Base-by-base conservation (phyloP, 2,888 invertebrate genomes). In the Hypercompe scribonia region DNA sequence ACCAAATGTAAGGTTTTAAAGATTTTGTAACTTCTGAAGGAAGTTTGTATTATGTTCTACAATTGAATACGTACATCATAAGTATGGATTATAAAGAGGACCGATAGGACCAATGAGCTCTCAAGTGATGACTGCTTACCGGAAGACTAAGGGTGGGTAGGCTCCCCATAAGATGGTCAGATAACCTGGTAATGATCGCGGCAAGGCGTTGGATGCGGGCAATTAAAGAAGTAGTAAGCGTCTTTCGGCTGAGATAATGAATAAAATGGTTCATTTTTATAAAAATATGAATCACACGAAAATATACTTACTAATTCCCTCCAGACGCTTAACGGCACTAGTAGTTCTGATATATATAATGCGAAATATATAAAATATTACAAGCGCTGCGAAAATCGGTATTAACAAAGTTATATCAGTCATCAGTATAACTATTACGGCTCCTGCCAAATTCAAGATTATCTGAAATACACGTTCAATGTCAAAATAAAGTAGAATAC, bases 401-500 rank as follows among this genome's bases (percentile, higher is more conserved):
- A 96, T 91, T 1, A 96, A 78, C 7, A 95, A 86, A 4, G 93
- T 91, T 15, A 94, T 86, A 78, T 95, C 95, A 1, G 98, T 97
- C 74, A 97, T 89, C 1, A 97, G 96, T 34, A 98, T 97, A 0
- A 99, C 97, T 2, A 97, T 91, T n/a, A 98, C 96, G 46, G 98
- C 97, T 33, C 98, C 99, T 50, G 97, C 84, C 33, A 99, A 94
- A 15, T 97, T 96, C 4, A 98, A 94, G 70, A 98, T 97, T 77
- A 99, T 97, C 96, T 98, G 97, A 58, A 93, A 91, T 31, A 75
- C 70, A 58, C 64, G 65, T 50, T 24, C 24, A 50, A 50, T 24
- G 10, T 50, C 10, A 46, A 21, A 46, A 46, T 11, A 39, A 21
- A 46, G 1, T 42, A 42, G 42, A 4, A 15, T 42, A 7, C 21